These are phyloP conservation scores for Dasypogon diadema DNA, from an alignment of 2,888 invertebrate genomes.

Conservation along the genomic window DNA sequence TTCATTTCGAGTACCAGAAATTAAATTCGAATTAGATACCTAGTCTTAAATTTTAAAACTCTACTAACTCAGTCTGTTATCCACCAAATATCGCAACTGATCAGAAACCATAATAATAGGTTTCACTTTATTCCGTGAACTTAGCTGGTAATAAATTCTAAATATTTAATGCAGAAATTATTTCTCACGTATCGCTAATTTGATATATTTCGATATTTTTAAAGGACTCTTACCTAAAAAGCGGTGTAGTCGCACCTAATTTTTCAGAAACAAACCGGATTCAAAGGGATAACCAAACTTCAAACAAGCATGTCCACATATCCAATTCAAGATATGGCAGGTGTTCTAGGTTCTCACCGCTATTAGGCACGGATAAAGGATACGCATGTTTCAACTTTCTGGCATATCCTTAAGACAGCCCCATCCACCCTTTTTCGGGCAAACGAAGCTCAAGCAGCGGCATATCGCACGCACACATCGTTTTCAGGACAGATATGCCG, in stretches of 20 bases:
- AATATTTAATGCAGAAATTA: too few species aligned
- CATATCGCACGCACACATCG: constrained; percentile 14
- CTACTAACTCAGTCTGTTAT: too few species aligned
- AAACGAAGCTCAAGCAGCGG: neutral
- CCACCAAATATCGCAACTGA: too few species aligned
- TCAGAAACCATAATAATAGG: too few species aligned
- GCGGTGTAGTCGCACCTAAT: neutral
- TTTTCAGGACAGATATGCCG: neutral
- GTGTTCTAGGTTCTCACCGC: constrained; percentile 20
- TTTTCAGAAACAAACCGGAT: neutral
- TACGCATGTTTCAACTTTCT: neutral
- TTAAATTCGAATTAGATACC: too few species aligned
- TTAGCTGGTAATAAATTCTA: too few species aligned
- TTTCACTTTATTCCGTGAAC: too few species aligned
- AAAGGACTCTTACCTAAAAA: too few species aligned
- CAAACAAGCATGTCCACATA: constrained; percentile 21
- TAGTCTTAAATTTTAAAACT: too few species aligned
- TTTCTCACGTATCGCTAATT: too few species aligned
- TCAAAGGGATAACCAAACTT: neutral
- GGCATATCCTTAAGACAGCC: neutral
- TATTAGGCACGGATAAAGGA: constrained; percentile 7
- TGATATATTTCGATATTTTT: too few species aligned
- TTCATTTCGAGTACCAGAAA: too few species aligned
- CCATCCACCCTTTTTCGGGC: neutral
- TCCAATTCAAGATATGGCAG: constrained; percentile 38